phyloP scores from a whole-genome alignment of 2,113 vertebrate species.

The Nansenia antarctica region DNA sequence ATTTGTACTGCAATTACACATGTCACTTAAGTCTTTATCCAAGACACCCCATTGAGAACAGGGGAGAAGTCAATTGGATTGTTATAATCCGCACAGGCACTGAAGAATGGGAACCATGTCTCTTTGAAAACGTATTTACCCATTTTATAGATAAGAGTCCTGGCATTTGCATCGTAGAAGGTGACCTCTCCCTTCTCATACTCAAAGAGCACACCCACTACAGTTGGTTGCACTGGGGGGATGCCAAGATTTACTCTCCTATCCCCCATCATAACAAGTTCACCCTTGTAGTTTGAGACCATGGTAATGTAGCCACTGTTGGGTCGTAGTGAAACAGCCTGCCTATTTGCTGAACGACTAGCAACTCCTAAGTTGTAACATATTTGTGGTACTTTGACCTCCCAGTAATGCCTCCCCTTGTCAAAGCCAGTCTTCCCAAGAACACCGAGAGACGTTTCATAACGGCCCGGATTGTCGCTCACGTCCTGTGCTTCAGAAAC shows the following conservation, averaged over 20 bases:
- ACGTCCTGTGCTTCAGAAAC: not conserved
- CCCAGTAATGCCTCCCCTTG: constrained; percentile 61
- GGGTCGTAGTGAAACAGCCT: not conserved
- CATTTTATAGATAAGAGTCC: constrained; percentile 25
- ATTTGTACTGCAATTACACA: not conserved
- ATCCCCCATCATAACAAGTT: too few species aligned
- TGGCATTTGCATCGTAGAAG: constrained; percentile 46
- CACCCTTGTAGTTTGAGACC: constrained; percentile 20
- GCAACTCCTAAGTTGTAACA: constrained; percentile 60
- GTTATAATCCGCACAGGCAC: constrained; percentile 42
- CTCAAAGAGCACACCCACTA: constrained; percentile 49
- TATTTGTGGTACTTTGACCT: constrained; percentile 43
- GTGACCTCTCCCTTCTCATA: constrained; percentile 42
- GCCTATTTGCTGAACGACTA: constrained; percentile 46
- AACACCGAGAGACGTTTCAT: constrained; percentile 29
- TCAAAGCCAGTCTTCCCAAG: constrained; percentile 44
- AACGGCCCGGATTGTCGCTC: constrained; percentile 31
- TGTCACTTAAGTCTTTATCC: constrained; percentile 37
- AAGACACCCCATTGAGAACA: constrained; percentile 37
- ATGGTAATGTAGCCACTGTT: constrained; percentile 48
- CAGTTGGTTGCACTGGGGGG: too few species aligned
- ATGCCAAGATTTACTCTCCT: too few species aligned
- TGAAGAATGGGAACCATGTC: constrained; percentile 54
- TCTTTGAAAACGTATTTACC: constrained; percentile 20
- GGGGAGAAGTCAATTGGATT: constrained; percentile 19